Base-by-base conservation (phyloP, 2,113 vertebrate species). In the Danionella cerebrum region DNA sequence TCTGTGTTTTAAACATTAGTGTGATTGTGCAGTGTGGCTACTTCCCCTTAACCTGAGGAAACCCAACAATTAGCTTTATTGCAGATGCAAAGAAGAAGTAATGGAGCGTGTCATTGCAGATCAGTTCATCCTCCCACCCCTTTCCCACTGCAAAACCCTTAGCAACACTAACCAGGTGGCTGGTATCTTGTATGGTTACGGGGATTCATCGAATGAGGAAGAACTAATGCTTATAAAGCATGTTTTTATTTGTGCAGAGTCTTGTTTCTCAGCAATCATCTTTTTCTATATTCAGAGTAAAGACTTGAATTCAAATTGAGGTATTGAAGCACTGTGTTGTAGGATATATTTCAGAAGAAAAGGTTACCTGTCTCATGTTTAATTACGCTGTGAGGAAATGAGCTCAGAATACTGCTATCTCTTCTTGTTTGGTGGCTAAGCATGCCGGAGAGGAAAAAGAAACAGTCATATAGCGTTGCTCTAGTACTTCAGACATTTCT, bases 41-140 rank as follows among this genome's bases (percentile, higher is more conserved):
- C 11, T 25, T 70, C 76, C 72, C 71, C 74, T 16, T 51, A 29
- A 79, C 77, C 42, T 57, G 51, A 59, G 29, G 59, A 21, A 59
- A 73, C 79, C 65, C 72, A 70, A 70, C 79, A 85, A 84, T 87
- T 83, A 84, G 74, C 77, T 74, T 79, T 84, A 88, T 63, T 81
- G 79, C 87, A 78, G 87, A 87, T 85, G 76, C 71, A 76, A 80
- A 80, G 80, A 77, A 52, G 41, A 78, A 55, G 75, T 84, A 88
- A 84, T 84, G 79, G 82, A 79, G 78, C 79, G 68, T 78, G 78
- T 82, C 85, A 82, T 78, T 77, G 66, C 77, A 81, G 83, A 87
- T 80, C 79, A 83, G 74, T 76, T 76, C 75, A 72, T 81, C 69
- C 81, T 76, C 60, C 76, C 64, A 45, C 63, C 42, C 45, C 41